These are phyloP conservation scores for Manacus vitellinus DNA, from an alignment of 2,113 vertebrate genomes.

Conservation along the genomic window DNA sequence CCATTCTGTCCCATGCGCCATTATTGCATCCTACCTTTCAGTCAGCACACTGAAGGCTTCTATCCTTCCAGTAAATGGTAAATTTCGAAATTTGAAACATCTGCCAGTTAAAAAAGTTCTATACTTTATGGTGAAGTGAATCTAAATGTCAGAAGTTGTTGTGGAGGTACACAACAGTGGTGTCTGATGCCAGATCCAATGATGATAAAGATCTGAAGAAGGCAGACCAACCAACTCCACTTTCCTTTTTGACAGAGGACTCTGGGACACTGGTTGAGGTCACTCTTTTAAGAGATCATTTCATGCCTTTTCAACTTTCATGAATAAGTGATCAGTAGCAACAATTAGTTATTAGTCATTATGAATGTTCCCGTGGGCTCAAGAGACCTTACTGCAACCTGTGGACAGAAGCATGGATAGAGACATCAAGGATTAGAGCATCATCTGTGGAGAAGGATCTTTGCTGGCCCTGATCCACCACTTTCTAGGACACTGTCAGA, in stretches of 20 bases:
- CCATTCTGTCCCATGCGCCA: not conserved
- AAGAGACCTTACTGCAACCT: not conserved
- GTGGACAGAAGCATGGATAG: not conserved
- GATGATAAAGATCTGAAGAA: not conserved
- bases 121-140: not conserved
- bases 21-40: not conserved
- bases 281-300: not conserved
- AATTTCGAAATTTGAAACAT: not conserved
- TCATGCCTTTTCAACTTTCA: not conserved
- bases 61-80: not conserved
- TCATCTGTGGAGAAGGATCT: not conserved
- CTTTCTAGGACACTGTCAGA: not conserved
- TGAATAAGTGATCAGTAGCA: not conserved
- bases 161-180: not conserved
- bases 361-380: not conserved
- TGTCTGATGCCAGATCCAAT: not conserved
- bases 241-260: not conserved
- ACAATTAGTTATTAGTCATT: not conserved
- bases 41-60: not conserved
- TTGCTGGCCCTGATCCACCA: not conserved
- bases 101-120: not conserved
- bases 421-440: not conserved
- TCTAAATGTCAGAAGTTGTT: not conserved
- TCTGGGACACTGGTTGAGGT: not conserved
- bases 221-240: not conserved